phyloP scores from a whole-genome alignment of 2,888 invertebrate genomes.

The Brachyptera putata region DNA sequence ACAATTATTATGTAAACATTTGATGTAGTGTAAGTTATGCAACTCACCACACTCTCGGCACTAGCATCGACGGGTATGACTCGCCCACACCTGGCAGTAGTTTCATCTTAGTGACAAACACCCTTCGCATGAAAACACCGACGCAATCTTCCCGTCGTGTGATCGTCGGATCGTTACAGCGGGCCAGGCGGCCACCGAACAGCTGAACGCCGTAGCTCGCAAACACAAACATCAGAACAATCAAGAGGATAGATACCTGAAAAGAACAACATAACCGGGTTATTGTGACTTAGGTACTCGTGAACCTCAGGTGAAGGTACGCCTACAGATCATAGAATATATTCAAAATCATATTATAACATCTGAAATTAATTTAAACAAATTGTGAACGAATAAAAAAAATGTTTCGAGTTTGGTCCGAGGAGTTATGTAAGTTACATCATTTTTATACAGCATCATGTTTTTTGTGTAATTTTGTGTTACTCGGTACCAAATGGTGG shows the following conservation, averaged over 20 bases:
- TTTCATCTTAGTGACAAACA: constrained; percentile 98
- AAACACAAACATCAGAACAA: constrained; percentile 97
- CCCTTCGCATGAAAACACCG: constrained; percentile 90
- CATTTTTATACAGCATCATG: too few relatives aligned
- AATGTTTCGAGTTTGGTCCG: too few relatives aligned
- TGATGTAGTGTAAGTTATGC: background rate
- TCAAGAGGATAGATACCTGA: constrained; percentile 90
- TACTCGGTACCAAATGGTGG: too few relatives aligned
- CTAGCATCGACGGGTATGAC: constrained; percentile 89
- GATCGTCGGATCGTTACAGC: constrained; percentile 95
- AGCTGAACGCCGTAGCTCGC: constrained; percentile 98
- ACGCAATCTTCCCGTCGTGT: constrained; percentile 78
- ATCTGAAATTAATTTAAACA: too few relatives aligned
- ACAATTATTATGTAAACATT: constrained; percentile 1
- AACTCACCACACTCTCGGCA: constrained; percentile 90
- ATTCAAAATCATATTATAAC: too few relatives aligned
- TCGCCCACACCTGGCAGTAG: constrained; percentile 75
- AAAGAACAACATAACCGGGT: constrained; percentile 36
- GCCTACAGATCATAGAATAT: too few relatives aligned
- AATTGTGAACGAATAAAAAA: too few relatives aligned
- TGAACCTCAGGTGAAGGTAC: too few relatives aligned
- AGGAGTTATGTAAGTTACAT: too few relatives aligned
- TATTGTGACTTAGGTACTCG: too few relatives aligned
- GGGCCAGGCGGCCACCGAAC: constrained; percentile 92
- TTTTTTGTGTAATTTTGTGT: too few relatives aligned